phyloP scores from a whole-genome alignment of 2,888 invertebrate genomes.

The Sericinus montela region DNA sequence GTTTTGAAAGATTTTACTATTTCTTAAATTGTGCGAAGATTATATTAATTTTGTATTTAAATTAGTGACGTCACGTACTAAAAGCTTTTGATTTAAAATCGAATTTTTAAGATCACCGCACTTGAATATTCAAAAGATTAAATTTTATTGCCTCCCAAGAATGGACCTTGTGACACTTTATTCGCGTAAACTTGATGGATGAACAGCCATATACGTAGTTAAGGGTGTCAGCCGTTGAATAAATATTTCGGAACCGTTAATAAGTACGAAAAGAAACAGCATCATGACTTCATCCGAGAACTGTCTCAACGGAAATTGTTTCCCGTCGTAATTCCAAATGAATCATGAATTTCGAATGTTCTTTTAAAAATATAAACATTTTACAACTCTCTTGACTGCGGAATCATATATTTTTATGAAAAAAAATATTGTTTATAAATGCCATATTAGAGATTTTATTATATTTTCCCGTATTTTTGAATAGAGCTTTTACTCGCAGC shows the following conservation, averaged over 20 bases:
- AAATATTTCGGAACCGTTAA: constrained; percentile 20
- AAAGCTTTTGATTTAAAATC: no score
- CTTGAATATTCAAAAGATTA: no score
- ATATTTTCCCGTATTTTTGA: no score
- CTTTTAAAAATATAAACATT: constrained; percentile 13
- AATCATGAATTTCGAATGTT: constrained; percentile 10
- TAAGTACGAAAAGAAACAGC: constrained; percentile 20
- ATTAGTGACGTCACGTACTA: no score
- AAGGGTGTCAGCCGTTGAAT: constrained; percentile 25
- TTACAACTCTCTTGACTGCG: background rate
- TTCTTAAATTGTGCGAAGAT: no score
- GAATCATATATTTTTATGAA: background rate
- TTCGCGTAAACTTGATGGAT: constrained; percentile 18
- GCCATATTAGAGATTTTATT: no score
- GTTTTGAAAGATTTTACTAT: no score
- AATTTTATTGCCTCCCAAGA: no score
- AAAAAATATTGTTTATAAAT: no score
- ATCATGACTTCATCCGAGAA: constrained; percentile 24
- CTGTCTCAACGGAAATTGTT: constrained; percentile 13
- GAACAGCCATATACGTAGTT: constrained; percentile 17
- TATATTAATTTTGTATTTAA: no score
- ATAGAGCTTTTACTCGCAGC: no score
- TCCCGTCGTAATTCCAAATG: constrained; percentile 7
- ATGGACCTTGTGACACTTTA: background rate
- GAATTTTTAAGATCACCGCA: no score